Percentiles rank a stretch among this genome's conserved stretches.
Evolutionary conservation across 2,797 vertebrate species (phyloP).

Genomic region (Rhinoraja longicauda): DNA sequence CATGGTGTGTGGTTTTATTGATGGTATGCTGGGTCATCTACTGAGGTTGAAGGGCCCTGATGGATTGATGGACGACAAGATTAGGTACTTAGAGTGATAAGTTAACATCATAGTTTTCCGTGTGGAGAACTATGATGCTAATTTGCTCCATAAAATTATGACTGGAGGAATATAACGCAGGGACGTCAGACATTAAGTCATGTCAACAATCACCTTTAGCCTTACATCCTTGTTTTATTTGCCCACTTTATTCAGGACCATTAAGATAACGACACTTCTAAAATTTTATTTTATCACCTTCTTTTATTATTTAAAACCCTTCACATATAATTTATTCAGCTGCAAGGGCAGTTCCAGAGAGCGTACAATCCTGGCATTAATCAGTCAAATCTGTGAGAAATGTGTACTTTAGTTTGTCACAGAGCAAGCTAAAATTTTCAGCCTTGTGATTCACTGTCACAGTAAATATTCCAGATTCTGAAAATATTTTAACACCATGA

Average conservation of each 20-base stretch:
- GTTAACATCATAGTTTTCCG: too few species aligned
- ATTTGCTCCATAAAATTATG: background rate
- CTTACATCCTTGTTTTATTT: background rate
- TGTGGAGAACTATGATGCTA: background rate
- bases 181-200: background rate
- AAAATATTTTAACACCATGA: background rate
- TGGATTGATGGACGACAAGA: too few species aligned
- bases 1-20: too few species aligned
- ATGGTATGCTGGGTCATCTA: too few species aligned
- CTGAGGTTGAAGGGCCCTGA: too few species aligned
- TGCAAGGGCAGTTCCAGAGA: background rate
- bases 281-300: background rate
- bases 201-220: background rate
- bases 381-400: background rate
- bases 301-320: background rate
- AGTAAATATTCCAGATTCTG: background rate
- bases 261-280: background rate
- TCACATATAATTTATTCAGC: background rate
- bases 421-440: too few species aligned
- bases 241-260: background rate
- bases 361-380: background rate
- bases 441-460: background rate
- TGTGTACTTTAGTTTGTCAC: background rate
- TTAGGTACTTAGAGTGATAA: too few species aligned
- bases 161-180: background rate